Evolutionary conservation across 2,888 invertebrate species (phyloP), one percentile per base, ranked within the genome.

Genomic region (Dorcus hopei): DNA sequence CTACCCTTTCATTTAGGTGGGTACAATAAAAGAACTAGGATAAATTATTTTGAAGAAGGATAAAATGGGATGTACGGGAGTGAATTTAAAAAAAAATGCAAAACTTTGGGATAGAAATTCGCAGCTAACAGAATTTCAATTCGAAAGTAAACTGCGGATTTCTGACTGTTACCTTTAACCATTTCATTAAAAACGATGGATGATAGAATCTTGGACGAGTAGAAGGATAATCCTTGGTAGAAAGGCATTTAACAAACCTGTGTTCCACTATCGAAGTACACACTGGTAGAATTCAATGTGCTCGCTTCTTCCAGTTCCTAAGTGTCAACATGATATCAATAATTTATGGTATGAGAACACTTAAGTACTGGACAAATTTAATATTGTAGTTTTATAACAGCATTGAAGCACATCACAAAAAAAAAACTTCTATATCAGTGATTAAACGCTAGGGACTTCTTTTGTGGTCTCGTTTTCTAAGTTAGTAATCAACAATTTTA

Each of bases 221-320:
- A 42, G 42, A 16, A 16, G 42, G 42, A 42, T 42, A 42, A 33
- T 33, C 26, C 19, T 55, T 59, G 65, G 73, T 74, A 74, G 74
- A 74, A 74, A 74, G 74, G 74, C 71, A 68, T 69, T 64, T 68
- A 72, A 74, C 77, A 78, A 77, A 78, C 77, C 78, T 78, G 78
- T 71, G 73, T 76, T 70, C 74, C 75, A 72, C 71, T 75, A 74
- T 77, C 76, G 73, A 74, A 77, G 74, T 73, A 75, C 72, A 76
- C 74, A 74, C 76, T 74, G 70, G 74, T 71, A 64, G 73, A 70
- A 67, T 68, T 74, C 73, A 73, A 71, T 69, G 75, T 72, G 75
- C 73, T 74, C 74, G 75, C 75, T 69, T 77, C 78, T 66, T 78
- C 77, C 76, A 77, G 75, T 72, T 77, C 78, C 77, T 78, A 77